phyloP scores from a whole-genome alignment of 2,113 vertebrate genomes.

The Cebus imitator region DNA sequence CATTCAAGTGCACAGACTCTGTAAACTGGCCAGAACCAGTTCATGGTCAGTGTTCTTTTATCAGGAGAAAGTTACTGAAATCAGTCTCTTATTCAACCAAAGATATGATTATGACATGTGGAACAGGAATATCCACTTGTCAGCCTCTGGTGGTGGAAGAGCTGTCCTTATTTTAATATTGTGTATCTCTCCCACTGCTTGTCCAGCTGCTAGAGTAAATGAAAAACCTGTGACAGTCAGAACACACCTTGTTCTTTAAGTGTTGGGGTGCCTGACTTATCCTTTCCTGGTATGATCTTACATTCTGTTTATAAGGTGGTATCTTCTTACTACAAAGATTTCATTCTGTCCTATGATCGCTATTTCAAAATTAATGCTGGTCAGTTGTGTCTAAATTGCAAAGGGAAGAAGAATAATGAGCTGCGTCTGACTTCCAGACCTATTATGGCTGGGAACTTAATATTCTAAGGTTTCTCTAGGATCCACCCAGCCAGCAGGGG shows the following conservation, averaged over 20 bases:
- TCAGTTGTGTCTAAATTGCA: neutral
- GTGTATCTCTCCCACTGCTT: neutral
- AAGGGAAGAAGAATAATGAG: neutral
- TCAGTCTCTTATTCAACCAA: neutral
- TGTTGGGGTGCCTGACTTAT: neutral
- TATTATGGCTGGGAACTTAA: neutral
- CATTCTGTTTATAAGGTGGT: neutral
- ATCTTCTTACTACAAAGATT: neutral
- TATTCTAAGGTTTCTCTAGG: neutral
- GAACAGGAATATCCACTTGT: neutral
- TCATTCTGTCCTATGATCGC: neutral
- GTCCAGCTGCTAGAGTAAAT: neutral
- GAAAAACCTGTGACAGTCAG: neutral
- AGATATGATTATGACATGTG: neutral
- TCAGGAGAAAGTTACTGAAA: neutral
- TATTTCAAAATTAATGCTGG: neutral
- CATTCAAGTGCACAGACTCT: neutral
- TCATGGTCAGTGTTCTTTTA: neutral
- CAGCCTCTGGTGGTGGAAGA: neutral
- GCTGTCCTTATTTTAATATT: neutral
- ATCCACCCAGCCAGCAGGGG: neutral
- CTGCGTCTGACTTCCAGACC: neutral
- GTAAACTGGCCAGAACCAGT: neutral
- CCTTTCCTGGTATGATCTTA: neutral
- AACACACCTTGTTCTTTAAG: neutral